Conservation (phyloP, 2,888 invertebrate species). For the Mycalesis mineus region DNA sequence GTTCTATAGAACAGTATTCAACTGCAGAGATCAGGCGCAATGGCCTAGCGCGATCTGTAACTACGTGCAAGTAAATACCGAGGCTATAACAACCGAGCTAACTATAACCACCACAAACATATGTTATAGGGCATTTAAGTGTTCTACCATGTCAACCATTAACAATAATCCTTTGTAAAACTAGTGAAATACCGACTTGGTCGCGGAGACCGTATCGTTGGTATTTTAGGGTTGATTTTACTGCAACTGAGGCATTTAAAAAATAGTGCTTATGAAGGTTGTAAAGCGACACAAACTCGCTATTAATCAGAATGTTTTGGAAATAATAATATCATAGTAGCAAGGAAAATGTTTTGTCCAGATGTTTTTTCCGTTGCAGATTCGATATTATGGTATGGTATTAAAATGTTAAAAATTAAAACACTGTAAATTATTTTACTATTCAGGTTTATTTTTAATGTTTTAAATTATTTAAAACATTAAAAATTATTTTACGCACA, state of each 20-base stretch:
- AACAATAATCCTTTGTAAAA: conserved; percentile 66
- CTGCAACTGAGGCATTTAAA: conserved; percentile 32
- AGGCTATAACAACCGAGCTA: background rate
- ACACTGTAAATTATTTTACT: no score
- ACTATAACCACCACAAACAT: conserved; percentile 45
- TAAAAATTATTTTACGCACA: no score
- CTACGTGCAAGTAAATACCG: no score
- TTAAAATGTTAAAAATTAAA: background rate
- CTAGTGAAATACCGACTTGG: conserved; percentile 34
- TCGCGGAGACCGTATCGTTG: conserved; percentile 30
- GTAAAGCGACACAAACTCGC: conserved; percentile 46
- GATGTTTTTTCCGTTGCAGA: background rate
- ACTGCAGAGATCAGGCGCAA: no score
- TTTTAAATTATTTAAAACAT: no score
- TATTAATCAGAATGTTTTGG: conserved; percentile 51
- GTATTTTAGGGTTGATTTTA: conserved; percentile 43
- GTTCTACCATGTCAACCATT: conserved; percentile 44
- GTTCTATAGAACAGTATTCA: no score
- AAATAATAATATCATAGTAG: conserved; percentile 15
- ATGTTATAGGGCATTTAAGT: conserved; percentile 43
- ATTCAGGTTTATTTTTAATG: no score
- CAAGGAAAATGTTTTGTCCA: conserved; percentile 2
- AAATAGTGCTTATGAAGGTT: conserved; percentile 49
- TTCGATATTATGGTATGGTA: conserved; percentile 4
- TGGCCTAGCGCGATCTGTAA: no score